Base-by-base conservation (phyloP, 2,113 vertebrate genomes). In the Vulpes ferrilata region DNA sequence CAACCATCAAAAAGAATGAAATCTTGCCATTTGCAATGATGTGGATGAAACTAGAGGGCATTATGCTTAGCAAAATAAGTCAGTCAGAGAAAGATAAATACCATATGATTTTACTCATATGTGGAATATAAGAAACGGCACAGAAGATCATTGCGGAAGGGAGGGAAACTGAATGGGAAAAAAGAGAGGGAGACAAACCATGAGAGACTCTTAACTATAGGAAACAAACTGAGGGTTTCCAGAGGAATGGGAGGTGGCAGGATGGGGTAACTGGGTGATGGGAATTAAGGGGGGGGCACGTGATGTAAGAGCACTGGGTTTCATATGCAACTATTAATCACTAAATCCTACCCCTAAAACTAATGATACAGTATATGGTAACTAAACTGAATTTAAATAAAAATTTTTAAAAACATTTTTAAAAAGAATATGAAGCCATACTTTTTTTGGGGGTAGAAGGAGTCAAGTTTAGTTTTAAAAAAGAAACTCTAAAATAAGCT, bases 391-490 rank as follows among this genome's bases (percentile, higher is more conserved):
- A 35, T 69, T 69, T n/a, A 69, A 69, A 69, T 32, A 7, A 67
- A 17, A 65, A 15, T 13, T 67, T 67, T 8, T 17, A 67, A 23
- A 64, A n/a, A 19, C 16, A 35, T 8, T 35, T 19, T n/a, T n/a
- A 35, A 69, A 5, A 64, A 27, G 67, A 69, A 69, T 35, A n/a
- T n/a, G 67, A 19, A 69, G 32, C 67, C 22, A 20, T 88, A 35
- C 2, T 51, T 88, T 57, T 69, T 69, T 27, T 12, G 30, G 12
- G 4, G 4, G 62, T 3, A 5, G 15, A 7, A 1, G 0, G 7
- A 48, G 23, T 43, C 8, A 94, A 59, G 23, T 67, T 4, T 69
- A 51, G 7, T 71, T 88, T 83, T 53, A 27, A 67, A 65, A 83
- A 69, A 59, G 27, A 64, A 60, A 64, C 3, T n/a, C 15, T 38